Base-by-base conservation (phyloP, 2,888 invertebrate genomes). In the Biston betularia region DNA sequence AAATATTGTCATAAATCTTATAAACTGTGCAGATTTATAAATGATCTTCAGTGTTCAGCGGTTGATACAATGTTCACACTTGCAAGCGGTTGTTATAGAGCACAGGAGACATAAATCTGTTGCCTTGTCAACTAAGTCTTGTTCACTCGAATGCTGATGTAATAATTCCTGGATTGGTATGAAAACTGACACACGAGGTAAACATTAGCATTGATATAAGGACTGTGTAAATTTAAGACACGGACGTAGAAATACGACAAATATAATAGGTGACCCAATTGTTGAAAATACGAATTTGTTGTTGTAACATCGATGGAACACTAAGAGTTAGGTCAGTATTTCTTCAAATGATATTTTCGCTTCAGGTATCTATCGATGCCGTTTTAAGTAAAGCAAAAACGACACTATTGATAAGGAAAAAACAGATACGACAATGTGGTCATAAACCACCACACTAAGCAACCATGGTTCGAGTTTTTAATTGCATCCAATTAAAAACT, bases 11-110 rank as follows among this genome's bases (percentile, higher is more conserved):
- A 77, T 85, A 83, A 82, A 84, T 83, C 79, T 71, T 63, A 75
- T 69, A 73, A 73, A 73, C 70, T 74, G 73, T 73, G 66, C 74
- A 75, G 76, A 81, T 79, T 80, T 84, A 88, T 88, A 87, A 86
- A 88, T 84, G 83, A 85, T 85, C 81, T 79, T 78, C 73, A 74
- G 75, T 75, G 75, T 70, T 65, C 68, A 73, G 74, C 73, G 83
- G 85, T 88, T 88, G 87, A 87, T 88, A 86, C 85, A 86, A 84
- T 83, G 86, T 88, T 88, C 84, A 86, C 87, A 87, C 89, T 85
- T 80, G 79, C 64, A 65, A 40, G 53, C 38, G 40, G 52, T 49
- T 63, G 59, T 59, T 54, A 63, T 53, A 55, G 45, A 44, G 42
- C 35, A 40, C 33, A 50, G 55, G 66, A 64, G 64, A 69, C 71